Percentiles rank a stretch among this genome's conserved stretches.
phyloP scores from a whole-genome alignment of 2,113 vertebrate genomes.

The Xyrauchen texanus region DNA sequence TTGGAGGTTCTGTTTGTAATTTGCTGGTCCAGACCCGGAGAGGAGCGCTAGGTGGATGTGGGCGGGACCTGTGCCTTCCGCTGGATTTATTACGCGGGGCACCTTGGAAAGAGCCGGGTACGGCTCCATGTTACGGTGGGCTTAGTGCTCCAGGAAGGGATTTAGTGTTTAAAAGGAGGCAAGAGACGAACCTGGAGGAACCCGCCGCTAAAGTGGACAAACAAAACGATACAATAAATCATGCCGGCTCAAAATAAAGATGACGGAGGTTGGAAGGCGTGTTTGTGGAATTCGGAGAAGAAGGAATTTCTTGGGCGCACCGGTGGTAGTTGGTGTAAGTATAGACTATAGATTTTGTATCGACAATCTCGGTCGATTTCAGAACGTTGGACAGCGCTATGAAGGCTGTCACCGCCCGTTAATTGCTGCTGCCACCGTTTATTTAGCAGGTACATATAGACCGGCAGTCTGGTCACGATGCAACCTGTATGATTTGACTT shows the following conservation, averaged over 20 bases:
- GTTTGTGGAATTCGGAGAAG: constrained; percentile 86
- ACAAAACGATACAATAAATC: constrained; percentile 51
- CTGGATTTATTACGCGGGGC: constrained; percentile 69
- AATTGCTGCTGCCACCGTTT: not conserved
- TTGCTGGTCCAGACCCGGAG: constrained; percentile 55
- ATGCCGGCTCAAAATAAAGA: constrained; percentile 82
- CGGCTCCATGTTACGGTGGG: constrained; percentile 54
- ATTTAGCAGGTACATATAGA: not conserved
- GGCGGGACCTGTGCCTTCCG: constrained; percentile 61
- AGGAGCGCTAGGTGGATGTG: constrained; percentile 29
- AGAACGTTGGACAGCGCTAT: constrained; percentile 11
- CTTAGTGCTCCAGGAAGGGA: constrained; percentile 37
- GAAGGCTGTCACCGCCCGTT: not conserved
- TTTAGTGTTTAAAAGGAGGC: not conserved
- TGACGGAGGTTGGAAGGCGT: constrained; percentile 87
- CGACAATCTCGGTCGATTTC: not conserved
- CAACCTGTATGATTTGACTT: constrained; percentile 72
- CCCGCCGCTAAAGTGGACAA: constrained; percentile 27
- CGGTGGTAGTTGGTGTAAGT: constrained; percentile 89
- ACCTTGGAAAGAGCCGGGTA: constrained; percentile 55
- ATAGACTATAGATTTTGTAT: not conserved
- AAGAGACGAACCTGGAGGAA: constrained; percentile 20
- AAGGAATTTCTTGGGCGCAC: constrained; percentile 87
- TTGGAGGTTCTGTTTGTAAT: constrained; percentile 47
- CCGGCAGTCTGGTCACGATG: constrained; percentile 55